Evolutionary conservation across 2,797 vertebrate genomes (phyloP), one percentile per base, ranked within the genome.

Genomic region (Hozukius guyotensis): DNA sequence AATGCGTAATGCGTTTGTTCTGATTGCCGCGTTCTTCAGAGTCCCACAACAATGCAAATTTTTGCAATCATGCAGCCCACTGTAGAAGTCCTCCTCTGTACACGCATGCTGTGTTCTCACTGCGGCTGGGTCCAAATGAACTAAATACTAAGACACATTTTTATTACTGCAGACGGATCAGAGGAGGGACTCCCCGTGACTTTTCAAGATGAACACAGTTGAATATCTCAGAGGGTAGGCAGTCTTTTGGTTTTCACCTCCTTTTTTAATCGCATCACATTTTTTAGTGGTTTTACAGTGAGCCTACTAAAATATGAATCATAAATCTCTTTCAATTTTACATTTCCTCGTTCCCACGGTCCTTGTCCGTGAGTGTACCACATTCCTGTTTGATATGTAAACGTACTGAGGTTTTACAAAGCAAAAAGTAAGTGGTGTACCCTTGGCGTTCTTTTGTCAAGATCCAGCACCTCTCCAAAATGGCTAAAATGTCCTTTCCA

Each of bases 1-100:
- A 69, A 75, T 52, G 20, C 72, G 31, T 70, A 67, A 85, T 79
- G 74, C 70, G 25, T 81, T 86, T 85, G 68, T 46, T 75, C 59
- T 70, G 72, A 85, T 72, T 75, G 68, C 82, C 36, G 59, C 22
- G 11, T 65, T 67, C 69, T 64, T 31, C 36, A 1, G 27, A 72
- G 67, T 71, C 34, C 69, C 29, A 22, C 55, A 14, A 55, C 70
- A 53, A 62, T 70, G 29, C 63, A 66, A n/a, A 79, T 9, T 11
- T 11, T 66, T 60, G 4, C 24, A 18, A 3, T 56, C 42, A 36
- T n/a, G 62, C 6, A 4, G 20, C 38, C 12, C 14, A 3, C 22
- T 32, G 24, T 20, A 7, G 16, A 6, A 70, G 10, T 64, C 24
- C 61, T 84, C 49, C 38, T 66, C 57, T 62, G 24, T 18, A 56